These are phyloP conservation scores for Hyles lineata DNA, from an alignment of 2,888 invertebrate genomes.

Conservation along the genomic window DNA sequence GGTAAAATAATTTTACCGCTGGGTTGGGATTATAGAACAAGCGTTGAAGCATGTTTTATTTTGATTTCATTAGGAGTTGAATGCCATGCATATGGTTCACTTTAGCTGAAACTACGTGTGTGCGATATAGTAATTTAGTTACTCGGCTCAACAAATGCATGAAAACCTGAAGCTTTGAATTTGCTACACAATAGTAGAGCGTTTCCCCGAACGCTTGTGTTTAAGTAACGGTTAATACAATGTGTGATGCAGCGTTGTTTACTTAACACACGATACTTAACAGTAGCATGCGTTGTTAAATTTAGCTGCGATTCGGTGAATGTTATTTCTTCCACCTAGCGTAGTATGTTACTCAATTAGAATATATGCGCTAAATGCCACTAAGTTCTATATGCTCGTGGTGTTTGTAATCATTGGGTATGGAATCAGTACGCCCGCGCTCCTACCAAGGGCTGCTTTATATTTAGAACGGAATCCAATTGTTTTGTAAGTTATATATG, in stretches of 20 bases:
- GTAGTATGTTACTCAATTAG: conserved; percentile 57
- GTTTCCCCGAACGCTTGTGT: conserved; percentile 56
- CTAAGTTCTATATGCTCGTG: conserved; percentile 32
- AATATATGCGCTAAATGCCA: conserved; percentile 50
- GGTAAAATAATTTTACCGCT: not conserved
- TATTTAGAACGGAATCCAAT: not conserved
- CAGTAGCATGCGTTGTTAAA: conserved; percentile 68
- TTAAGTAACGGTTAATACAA: conserved; percentile 62
- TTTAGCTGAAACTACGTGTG: not conserved
- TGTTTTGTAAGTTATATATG: not conserved
- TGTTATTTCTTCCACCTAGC: conserved; percentile 59
- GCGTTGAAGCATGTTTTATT: not conserved
- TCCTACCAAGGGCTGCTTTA: not conserved
- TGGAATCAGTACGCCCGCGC: not conserved
- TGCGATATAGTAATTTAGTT: not conserved
- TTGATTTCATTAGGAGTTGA: not conserved
- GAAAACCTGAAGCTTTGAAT: conserved; percentile 7
- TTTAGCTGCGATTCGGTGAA: conserved; percentile 62
- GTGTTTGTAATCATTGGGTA: not conserved
- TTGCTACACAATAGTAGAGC: conserved; percentile 42
- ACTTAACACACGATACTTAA: conserved; percentile 61
- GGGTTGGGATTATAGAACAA: not conserved
- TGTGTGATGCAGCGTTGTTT: conserved; percentile 66
- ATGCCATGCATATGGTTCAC: not conserved
- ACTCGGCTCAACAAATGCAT: not conserved